Percentiles rank a stretch among this genome's conserved stretches.
Evolutionary conservation across 2,113 vertebrate genomes (phyloP).

Genomic region (Gadus chalcogrammus): DNA sequence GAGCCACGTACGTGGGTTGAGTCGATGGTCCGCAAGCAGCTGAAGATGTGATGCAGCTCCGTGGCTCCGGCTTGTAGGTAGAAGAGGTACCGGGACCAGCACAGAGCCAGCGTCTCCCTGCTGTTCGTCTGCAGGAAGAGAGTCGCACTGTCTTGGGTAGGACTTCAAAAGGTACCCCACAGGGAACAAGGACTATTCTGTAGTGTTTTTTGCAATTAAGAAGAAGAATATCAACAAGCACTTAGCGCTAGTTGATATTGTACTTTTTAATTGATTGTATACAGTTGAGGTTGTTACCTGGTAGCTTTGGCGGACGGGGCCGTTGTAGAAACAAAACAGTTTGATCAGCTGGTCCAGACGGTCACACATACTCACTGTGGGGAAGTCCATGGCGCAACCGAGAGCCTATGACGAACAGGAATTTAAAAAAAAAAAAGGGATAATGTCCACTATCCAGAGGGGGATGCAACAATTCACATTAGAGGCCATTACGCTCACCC

Average conservation of each 20-base stretch:
- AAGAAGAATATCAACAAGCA: too few relatives aligned
- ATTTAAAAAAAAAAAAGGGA: neutral
- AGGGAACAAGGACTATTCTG: too few relatives aligned
- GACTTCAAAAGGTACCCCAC: neutral
- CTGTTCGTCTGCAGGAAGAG: slow-evolving; percentile 54
- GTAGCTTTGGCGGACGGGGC: slow-evolving; percentile 78
- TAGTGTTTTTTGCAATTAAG: too few relatives aligned
- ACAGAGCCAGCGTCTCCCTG: slow-evolving; percentile 62
- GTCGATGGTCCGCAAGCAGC: slow-evolving; percentile 84
- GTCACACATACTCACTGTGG: slow-evolving; percentile 80
- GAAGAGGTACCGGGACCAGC: slow-evolving; percentile 79
- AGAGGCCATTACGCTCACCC: slow-evolving; percentile 45
- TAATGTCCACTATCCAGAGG: neutral
- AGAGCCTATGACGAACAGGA: slow-evolving; percentile 74
- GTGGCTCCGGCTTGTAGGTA: slow-evolving; percentile 76
- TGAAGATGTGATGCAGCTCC: slow-evolving; percentile 84
- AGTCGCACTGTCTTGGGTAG: neutral
- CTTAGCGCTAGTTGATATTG: too few relatives aligned
- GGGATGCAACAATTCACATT: neutral
- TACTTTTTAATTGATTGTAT: neutral
- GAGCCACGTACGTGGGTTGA: slow-evolving; percentile 75
- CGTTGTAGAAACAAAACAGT: slow-evolving; percentile 88
- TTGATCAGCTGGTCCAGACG: slow-evolving; percentile 84
- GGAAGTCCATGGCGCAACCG: slow-evolving; percentile 81
- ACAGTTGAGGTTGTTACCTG: slow-evolving; percentile 63